A percentile compares a stretch with the other conserved stretches of the same genome.
Evolutionary conservation across 2,797 vertebrate genomes (phyloP).

Genomic region (Typhlichthys subterraneus): DNA sequence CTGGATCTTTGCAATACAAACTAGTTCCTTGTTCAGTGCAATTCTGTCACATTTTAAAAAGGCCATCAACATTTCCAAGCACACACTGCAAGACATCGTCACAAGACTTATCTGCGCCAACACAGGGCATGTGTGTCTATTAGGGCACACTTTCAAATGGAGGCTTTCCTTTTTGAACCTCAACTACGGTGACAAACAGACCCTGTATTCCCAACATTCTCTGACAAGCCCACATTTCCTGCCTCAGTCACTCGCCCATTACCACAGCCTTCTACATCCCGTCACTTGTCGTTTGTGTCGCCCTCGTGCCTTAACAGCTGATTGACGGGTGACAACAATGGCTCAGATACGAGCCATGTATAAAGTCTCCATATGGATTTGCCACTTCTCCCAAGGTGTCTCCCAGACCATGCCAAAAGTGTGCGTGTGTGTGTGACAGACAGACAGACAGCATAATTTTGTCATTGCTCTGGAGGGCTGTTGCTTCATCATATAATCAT

Average conservation of each 20-base stretch:
- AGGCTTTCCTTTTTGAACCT: too few relatives aligned
- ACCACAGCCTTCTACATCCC: neutral
- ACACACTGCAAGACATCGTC: too few relatives aligned
- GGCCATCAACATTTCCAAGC: too few relatives aligned
- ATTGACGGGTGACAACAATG: slow-evolving; percentile 1
- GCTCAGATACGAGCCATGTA: slow-evolving; percentile 3
- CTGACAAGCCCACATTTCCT: neutral
- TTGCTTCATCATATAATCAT: too few relatives aligned
- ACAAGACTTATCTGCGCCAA: too few relatives aligned
- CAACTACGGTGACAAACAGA: neutral
- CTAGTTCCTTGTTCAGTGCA: too few relatives aligned
- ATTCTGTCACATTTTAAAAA: too few relatives aligned
- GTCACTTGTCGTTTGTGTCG: neutral
- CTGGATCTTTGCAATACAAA: too few relatives aligned
- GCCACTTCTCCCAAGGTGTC: too few relatives aligned
- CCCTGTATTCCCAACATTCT: neutral
- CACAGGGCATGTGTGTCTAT: too few relatives aligned
- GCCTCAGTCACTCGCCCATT: neutral
- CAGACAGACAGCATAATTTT: slow-evolving; percentile 10
- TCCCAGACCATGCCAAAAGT: neutral
- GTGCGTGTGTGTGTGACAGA: slow-evolving; percentile 14
- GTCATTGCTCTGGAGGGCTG: neutral
- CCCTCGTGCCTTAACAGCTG: neutral
- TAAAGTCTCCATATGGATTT: slow-evolving; percentile 16
- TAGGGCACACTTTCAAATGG: too few relatives aligned